Evolutionary conservation across 2,113 vertebrate genomes (phyloP).

Genomic region (Vombatus ursinus): DNA sequence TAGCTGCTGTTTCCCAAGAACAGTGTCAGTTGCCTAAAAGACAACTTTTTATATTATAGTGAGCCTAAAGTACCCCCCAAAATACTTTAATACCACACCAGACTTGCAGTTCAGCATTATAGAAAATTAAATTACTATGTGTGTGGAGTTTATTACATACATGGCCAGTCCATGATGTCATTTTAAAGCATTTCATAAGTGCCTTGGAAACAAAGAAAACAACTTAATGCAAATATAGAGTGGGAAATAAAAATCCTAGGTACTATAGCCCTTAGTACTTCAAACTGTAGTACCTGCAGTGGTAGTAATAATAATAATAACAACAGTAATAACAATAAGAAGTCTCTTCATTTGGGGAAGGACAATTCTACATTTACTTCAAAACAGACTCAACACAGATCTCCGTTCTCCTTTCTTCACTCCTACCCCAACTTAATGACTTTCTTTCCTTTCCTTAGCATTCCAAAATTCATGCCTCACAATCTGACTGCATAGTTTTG

Average conservation of each 20-base stretch:
- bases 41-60: not conserved
- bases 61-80: not conserved
- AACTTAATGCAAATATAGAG: not conserved
- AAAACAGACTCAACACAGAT: not conserved
- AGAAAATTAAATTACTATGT: not conserved
- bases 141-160: not conserved
- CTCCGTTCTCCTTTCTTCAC: not conserved
- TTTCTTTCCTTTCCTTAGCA: not conserved
- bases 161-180: not conserved
- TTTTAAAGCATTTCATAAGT: not conserved
- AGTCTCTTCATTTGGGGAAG: not conserved
- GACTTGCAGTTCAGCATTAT: not conserved
- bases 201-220: not conserved
- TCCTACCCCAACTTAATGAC: not conserved
- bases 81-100: not conserved
- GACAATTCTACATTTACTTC: not conserved
- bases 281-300: not conserved
- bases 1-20: not conserved
- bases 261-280: not conserved
- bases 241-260: not conserved
- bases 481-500: constrained; percentile 16
- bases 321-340: constrained; percentile 17
- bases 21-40: not conserved
- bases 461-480: constrained; percentile 14
- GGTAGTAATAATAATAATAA: not conserved